Percentiles rank a stretch among this genome's conserved stretches.
Conservation (phyloP, 2,888 invertebrate genomes). For the Drosophila ezoana region DNA sequence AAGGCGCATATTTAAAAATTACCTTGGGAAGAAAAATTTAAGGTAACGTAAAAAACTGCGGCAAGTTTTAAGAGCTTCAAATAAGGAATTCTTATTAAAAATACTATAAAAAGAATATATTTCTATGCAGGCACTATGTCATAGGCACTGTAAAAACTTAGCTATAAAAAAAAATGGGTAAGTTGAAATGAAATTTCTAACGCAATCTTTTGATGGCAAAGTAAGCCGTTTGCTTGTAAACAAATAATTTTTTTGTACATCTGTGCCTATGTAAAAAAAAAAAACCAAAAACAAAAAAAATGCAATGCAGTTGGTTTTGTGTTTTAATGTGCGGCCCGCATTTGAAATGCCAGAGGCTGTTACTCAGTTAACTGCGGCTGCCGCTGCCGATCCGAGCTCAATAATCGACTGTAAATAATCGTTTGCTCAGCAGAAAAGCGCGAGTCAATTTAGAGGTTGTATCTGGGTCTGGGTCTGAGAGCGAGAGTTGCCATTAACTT, state of each 20-base stretch:
- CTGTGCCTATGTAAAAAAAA: not conserved
- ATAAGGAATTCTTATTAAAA: not conserved
- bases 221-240: too few relatives aligned
- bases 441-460: conserved; percentile 41
- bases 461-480: conserved; percentile 15
- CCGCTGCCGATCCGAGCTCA: not conserved
- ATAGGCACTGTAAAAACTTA: too few relatives aligned
- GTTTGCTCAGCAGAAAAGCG: conserved; percentile 52
- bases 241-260: too few relatives aligned
- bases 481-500: conserved; percentile 13
- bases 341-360: conserved; percentile 19
- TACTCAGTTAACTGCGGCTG: not conserved
- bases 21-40: too few relatives aligned
- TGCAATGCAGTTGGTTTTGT: conserved; percentile 10
- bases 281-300: not conserved
- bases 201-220: too few relatives aligned
- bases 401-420: conserved; percentile 30
- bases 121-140: not conserved
- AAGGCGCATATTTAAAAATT: too few relatives aligned
- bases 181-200: too few relatives aligned
- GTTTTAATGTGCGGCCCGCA: conserved; percentile 10
- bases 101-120: not conserved
- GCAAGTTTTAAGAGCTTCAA: not conserved
- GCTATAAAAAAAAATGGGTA: too few relatives aligned
- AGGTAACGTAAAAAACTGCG: too few relatives aligned